Conservation (phyloP, 2,797 vertebrate genomes). For the Notamacropus eugenii region DNA sequence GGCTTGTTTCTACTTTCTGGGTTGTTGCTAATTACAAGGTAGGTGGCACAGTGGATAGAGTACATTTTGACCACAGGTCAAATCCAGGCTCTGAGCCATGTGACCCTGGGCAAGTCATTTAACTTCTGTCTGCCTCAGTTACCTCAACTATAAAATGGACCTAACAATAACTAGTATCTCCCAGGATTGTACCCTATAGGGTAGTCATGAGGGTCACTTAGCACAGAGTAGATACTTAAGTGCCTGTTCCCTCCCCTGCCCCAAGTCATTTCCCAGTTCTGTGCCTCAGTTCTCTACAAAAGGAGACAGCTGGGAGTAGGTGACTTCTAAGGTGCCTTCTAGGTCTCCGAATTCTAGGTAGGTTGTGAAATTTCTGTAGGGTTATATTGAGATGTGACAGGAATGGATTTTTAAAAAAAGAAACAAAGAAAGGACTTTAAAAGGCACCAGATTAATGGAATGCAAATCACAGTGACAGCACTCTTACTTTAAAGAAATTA, state of each 20-base stretch:
- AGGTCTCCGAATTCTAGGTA: conserved; percentile 46
- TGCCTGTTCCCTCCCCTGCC: background rate
- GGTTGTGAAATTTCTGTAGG: conserved; percentile 61
- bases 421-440: conserved; percentile 56
- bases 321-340: conserved; percentile 33
- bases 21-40: background rate
- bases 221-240: background rate
- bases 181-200: no score
- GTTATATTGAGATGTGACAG: conserved; percentile 62
- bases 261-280: background rate
- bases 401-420: conserved; percentile 30
- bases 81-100: background rate
- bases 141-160: background rate
- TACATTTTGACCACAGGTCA: background rate
- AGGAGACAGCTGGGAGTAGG: conserved; percentile 10
- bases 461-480: conserved; percentile 70
- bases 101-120: background rate
- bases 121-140: background rate
- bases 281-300: conserved; percentile 24
- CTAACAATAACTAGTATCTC: background rate
- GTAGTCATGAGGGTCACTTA: background rate
- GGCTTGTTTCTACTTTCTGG: background rate
- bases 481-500: conserved; percentile 78
- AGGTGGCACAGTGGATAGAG: background rate
- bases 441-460: conserved; percentile 69